Percentiles rank a stretch among this genome's conserved stretches.
These are phyloP conservation scores for Nibea coibor DNA, from an alignment of 2,113 vertebrate species.

Conservation along the genomic window DNA sequence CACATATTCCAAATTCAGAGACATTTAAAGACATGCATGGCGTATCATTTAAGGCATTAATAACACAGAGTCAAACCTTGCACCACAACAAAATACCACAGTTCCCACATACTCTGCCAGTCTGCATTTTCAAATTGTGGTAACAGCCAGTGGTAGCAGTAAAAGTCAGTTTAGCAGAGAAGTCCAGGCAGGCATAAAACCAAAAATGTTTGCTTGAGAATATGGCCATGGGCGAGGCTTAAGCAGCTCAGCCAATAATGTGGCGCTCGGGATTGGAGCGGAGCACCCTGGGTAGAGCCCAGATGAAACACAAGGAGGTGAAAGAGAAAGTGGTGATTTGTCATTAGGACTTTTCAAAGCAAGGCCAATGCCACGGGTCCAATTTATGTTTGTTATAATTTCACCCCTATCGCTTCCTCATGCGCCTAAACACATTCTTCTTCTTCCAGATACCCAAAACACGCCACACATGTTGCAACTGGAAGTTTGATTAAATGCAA, in stretches of 20 bases:
- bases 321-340: constrained; percentile 84
- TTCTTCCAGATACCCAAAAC: constrained; percentile 45
- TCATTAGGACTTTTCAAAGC: constrained; percentile 83
- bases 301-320: constrained; percentile 79
- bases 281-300: constrained; percentile 71
- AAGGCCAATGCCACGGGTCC: constrained; percentile 76
- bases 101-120: constrained; percentile 45
- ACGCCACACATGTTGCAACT: constrained; percentile 39
- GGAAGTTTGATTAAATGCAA: constrained; percentile 21
- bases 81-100: constrained; percentile 31
- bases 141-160: constrained; percentile 36
- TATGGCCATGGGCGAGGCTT: constrained; percentile 66
- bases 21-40: constrained; percentile 17
- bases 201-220: constrained; percentile 68
- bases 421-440: constrained; percentile 54
- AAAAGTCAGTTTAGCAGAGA: constrained; percentile 53
- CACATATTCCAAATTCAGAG: background rate
- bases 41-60: constrained; percentile 36
- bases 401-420: constrained; percentile 48
- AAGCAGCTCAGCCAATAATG: constrained; percentile 69
- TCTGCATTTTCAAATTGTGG: constrained; percentile 47
- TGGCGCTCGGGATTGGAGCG: constrained; percentile 63
- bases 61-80: constrained; percentile 20
- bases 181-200: constrained; percentile 58
- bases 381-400: constrained; percentile 79